Evolutionary conservation across 64 coral and sea anemone species (phyloP), one percentile per base, ranked within the genome.

Genomic region (Exaiptasia diaphana): DNA sequence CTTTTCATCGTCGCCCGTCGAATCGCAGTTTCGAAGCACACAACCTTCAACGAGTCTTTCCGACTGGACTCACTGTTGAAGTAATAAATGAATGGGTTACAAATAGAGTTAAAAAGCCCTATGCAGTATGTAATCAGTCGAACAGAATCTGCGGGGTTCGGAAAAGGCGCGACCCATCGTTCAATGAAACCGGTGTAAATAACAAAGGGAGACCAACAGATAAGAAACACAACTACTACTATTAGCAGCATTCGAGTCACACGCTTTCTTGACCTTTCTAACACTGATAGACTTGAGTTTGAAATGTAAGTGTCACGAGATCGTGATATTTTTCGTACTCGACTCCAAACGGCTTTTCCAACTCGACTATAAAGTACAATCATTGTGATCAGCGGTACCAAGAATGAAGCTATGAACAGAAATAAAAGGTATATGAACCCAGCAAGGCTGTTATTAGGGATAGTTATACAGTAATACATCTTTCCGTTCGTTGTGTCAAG

Each of bases 1-100:
- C 11, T 62, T 31, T 5, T 65, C 13, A 30, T 30, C 57, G 61
- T 65, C 6, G 31, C 32, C 0, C 32, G 32, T 4, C 33, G 61
- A 42, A 39, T 42, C 14, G 62, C 24, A 41, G 82, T 50, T 41
- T 91, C 79, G 4, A 41, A 45, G 23, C 60, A 83, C 13, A 90
- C 17, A 4, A 49, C 28, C 57, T 81, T 82, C 0, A 90, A 37
- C 11, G 79, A 75, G 12, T 73, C 87, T 29, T 54, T 83, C n/a
- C 71, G 50, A 4, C 60, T 67, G 64, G 71, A 57, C 6, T 71
- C 71, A n/a, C 50, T 76, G 34, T 79, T 85, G 30, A 91, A 91
- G 53, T 82, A 91, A 45, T 91, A 85, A 23, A 91, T 91, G 48
- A 91, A 91, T n/a, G 89, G 89, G 14, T 91, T 91, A 36, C 73